phyloP scores from a whole-genome alignment of 2,888 invertebrate genomes.

The Chouioia cunea region DNA sequence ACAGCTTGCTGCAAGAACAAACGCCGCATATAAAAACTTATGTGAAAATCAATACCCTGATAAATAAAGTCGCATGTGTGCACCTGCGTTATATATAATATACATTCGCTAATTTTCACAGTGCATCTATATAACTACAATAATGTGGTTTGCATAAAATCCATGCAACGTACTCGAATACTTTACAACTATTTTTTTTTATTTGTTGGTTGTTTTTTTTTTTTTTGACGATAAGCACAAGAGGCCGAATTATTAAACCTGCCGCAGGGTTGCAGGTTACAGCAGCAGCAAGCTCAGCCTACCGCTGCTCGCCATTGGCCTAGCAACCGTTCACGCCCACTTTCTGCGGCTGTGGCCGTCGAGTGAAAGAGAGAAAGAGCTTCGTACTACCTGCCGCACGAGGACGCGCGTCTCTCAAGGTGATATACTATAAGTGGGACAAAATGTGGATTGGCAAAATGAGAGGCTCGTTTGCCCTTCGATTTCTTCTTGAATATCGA shows the following conservation, averaged over 20 bases:
- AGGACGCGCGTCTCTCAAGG: constrained; percentile 28
- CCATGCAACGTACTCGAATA: no score
- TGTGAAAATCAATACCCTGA: constrained; percentile 23
- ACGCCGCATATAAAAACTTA: not conserved
- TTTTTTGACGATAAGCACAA: not conserved
- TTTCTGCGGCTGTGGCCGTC: constrained; percentile 50
- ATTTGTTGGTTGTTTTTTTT: no score
- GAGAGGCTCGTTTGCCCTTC: no score
- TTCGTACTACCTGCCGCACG: constrained; percentile 46
- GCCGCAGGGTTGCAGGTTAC: constrained; percentile 52
- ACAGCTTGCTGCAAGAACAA: constrained; percentile 1
- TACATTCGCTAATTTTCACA: no score
- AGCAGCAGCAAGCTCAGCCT: constrained; percentile 62
- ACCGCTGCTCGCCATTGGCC: constrained; percentile 64
- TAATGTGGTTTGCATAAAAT: no score
- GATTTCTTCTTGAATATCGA: no score
- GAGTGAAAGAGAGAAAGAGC: constrained; percentile 16
- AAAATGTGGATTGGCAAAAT: no score
- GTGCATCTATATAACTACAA: no score
- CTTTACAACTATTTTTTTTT: no score
- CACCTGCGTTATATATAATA: no score
- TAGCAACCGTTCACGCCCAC: constrained; percentile 64
- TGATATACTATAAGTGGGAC: not conserved
- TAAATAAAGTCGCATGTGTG: not conserved
- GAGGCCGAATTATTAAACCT: constrained; percentile 41